Evolutionary conservation across 2,888 invertebrate genomes (phyloP).

Genomic region (Luperina nickerlii): DNA sequence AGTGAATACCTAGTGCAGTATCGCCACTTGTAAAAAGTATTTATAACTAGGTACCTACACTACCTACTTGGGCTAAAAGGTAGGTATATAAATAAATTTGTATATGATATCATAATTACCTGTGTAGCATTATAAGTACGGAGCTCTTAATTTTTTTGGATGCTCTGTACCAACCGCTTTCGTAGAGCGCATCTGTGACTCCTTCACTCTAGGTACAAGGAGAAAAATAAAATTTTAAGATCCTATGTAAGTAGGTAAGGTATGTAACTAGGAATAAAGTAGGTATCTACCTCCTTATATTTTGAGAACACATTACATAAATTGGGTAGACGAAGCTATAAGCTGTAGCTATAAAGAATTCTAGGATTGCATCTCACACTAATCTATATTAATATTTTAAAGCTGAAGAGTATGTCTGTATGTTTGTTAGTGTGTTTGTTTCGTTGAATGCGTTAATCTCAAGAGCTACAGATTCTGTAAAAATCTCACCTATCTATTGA

Average conservation of each 20-base stretch:
- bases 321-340: background rate
- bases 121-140: constrained; percentile 81
- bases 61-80: background rate
- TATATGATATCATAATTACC: constrained; percentile 66
- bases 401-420: no score
- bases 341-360: background rate
- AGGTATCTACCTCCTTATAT: background rate
- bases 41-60: background rate
- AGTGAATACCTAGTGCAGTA: background rate
- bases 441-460: no score
- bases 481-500: no score
- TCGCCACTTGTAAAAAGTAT: background rate
- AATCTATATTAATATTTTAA: no score
- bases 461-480: no score
- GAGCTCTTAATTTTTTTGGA: constrained; percentile 76
- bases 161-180: constrained; percentile 81
- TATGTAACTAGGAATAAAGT: background rate
- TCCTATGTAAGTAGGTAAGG: background rate
- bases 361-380: background rate
- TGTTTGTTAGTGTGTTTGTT: no score
- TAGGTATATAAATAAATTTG: background rate
- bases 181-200: constrained; percentile 79
- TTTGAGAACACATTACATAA: background rate
- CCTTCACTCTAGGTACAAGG: constrained; percentile 74
- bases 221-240: background rate